Evolutionary conservation across 2,888 invertebrate species (phyloP).

Genomic region (Perizoma affinitatum): DNA sequence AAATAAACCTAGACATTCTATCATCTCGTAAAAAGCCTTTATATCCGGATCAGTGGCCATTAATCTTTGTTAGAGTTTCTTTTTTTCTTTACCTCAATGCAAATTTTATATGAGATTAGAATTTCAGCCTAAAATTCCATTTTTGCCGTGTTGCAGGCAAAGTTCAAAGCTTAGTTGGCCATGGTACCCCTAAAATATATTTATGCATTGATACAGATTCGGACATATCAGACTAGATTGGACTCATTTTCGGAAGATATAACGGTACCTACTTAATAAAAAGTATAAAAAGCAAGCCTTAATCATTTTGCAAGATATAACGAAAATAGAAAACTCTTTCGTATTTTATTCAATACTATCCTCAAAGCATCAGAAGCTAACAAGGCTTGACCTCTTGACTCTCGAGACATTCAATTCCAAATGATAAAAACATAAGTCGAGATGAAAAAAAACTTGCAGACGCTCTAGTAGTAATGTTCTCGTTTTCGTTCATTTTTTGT

Average conservation of each 20-base stretch:
- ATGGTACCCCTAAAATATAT: too few relatives aligned
- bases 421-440: conserved; percentile 9
- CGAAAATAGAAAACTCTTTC: too few relatives aligned
- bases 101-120: conserved; percentile 13
- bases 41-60: conserved; percentile 18
- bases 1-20: conserved; percentile 17
- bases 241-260: too few relatives aligned
- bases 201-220: too few relatives aligned
- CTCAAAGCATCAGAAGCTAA: conserved; percentile 5
- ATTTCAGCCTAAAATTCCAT: conserved; percentile 11
- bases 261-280: too few relatives aligned
- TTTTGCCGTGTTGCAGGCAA: background rate
- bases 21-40: conserved; percentile 18
- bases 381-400: conserved; percentile 18
- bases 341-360: conserved; percentile 1
- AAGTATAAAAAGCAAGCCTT: too few relatives aligned
- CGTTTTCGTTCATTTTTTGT: too few relatives aligned
- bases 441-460: background rate
- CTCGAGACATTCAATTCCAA: conserved; percentile 8
- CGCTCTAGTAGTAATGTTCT: conserved; percentile 4
- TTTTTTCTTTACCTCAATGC: conserved; percentile 11
- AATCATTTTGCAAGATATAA: too few relatives aligned
- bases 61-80: conserved; percentile 28
- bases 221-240: too few relatives aligned
- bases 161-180: too few relatives aligned